A percentile compares a stretch with the other conserved stretches of the same genome.
phyloP scores from a whole-genome alignment of 2,797 vertebrate genomes.

The Acrocephalus scirpaceus region DNA sequence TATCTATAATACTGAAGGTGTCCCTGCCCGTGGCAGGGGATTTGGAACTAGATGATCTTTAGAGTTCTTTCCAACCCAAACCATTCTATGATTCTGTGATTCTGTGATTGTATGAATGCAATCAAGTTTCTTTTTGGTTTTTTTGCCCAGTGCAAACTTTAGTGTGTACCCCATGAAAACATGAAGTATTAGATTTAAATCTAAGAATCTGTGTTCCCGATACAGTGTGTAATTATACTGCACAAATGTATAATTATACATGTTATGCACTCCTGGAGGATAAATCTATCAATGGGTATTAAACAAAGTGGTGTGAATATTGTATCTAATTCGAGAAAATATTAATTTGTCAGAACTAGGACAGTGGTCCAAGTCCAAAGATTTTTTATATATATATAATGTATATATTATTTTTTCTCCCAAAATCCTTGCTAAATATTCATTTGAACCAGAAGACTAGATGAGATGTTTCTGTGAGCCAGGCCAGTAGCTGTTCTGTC shows the following conservation, averaged over 20 bases:
- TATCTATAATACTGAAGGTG: background rate
- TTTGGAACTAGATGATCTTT: background rate
- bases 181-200: background rate
- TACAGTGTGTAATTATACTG: background rate
- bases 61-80: background rate
- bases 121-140: background rate
- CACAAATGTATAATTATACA: background rate
- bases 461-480: background rate
- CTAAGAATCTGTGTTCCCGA: background rate
- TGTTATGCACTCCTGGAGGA: background rate
- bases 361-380: background rate
- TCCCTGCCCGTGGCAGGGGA: background rate
- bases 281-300: background rate
- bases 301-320: background rate
- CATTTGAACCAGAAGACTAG: background rate
- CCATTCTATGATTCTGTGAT: background rate
- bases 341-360: background rate
- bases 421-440: background rate
- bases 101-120: background rate
- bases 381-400: background rate
- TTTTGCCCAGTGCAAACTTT: background rate
- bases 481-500: background rate
- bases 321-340: background rate
- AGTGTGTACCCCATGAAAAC: background rate
- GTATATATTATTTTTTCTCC: background rate